A percentile compares a stretch with the other conserved stretches of the same genome.
Conservation (phyloP, 2,113 vertebrate genomes). For the Xiphias gladius region DNA sequence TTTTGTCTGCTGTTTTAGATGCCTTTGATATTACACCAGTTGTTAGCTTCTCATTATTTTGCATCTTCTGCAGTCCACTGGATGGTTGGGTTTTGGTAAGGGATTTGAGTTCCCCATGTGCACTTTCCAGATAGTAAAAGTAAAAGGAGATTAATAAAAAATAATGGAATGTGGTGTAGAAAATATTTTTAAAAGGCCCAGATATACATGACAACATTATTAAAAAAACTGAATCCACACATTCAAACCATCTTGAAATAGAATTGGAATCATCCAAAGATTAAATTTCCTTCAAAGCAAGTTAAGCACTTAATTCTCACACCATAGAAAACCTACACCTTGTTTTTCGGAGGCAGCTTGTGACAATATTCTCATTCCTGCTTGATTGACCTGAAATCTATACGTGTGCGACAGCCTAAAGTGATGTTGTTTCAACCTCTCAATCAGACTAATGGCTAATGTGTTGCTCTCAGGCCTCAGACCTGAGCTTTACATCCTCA, state of each 20-base stretch:
- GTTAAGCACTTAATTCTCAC: not conserved
- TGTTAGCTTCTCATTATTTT: slow-evolving; percentile 57
- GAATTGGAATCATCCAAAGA: not conserved
- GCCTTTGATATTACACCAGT: slow-evolving; percentile 69
- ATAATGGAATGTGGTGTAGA: not conserved
- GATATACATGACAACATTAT: slow-evolving; percentile 12
- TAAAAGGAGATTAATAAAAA: slow-evolving; percentile 3
- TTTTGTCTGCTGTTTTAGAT: slow-evolving; percentile 67
- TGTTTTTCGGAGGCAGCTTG: slow-evolving; percentile 16
- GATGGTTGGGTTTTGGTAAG: slow-evolving; percentile 40
- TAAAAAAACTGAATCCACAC: not conserved
- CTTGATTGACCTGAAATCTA: slow-evolving; percentile 39
- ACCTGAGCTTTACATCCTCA: slow-evolving; percentile 47
- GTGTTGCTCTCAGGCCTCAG: slow-evolving; percentile 51
- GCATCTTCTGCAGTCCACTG: slow-evolving; percentile 32
- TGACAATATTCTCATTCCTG: slow-evolving; percentile 30
- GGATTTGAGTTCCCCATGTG: slow-evolving; percentile 35
- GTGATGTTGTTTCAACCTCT: slow-evolving; percentile 53
- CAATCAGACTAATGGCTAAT: slow-evolving; percentile 64
- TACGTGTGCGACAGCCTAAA: slow-evolving; percentile 50
- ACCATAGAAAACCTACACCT: slow-evolving; percentile 2
- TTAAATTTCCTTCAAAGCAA: slow-evolving; percentile 17
- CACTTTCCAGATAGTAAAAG: slow-evolving; percentile 4
- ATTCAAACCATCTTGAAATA: not conserved
- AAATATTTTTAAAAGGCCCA: not conserved